Base-by-base conservation (phyloP, 2,797 vertebrate species). In the Pangasius mekongensis region DNA sequence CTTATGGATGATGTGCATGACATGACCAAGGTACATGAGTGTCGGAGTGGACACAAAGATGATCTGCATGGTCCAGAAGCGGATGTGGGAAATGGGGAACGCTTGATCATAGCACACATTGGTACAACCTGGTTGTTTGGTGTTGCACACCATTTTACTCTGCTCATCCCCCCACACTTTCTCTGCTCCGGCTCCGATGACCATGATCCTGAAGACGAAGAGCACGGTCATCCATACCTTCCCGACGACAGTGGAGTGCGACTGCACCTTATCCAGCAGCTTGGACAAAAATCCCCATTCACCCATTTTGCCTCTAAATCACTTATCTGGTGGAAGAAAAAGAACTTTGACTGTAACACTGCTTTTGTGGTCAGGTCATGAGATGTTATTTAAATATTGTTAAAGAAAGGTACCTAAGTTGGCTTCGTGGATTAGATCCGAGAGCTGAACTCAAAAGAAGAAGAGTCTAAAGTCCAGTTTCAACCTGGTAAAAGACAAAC, bases 211-310 rank as follows among this genome's bases (percentile, higher is more conserved):
- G 93, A 99, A 99, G 94, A 99, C 96, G 87, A 99, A 99, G 14
- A 99, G 97, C 24, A 99, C 98, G 0, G 96, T 97, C 87, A 99
- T 96, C 98, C 98, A 99, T 64, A 99, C 97, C 92, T 99, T 99
- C 89, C 98, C 98, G 76, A 98, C 95, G n/a, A 98, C 97, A 0
- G 95, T 95, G 91, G 96, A 96, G 92, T 96, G 96, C 3, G 94
- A 92, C 94, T 97, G 96, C 80, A 96, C 96, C 90, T 97, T 96
- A 90, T 94, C 92, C 92, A 97, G 93, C 16, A 97, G 93, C 30
- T 92, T 92, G 8, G 96, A 95, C 87, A 97, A 94, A 89, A 96
- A 95, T 36, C 95, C 91, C 95, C 95, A 96, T 36, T 97, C 95
- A 20, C 96, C 96, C 96, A 96, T 97, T 43, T 84, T 85, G 39